These are phyloP conservation scores for Eupithecia centaureata DNA, from an alignment of 2,888 invertebrate species.

Conservation along the genomic window DNA sequence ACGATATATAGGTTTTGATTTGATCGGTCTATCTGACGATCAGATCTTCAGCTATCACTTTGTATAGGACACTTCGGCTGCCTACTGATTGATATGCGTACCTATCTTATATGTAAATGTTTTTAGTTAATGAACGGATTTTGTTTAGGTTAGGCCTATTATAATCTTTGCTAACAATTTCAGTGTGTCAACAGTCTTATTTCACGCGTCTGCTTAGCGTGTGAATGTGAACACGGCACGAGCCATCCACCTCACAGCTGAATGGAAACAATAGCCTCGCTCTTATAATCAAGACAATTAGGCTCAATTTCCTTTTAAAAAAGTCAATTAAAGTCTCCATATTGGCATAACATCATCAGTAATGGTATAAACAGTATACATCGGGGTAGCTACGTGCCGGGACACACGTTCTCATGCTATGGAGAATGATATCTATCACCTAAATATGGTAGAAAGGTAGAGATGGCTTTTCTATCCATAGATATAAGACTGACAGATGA, in stretches of 20 bases:
- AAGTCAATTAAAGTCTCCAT: conserved; percentile 38
- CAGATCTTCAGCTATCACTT: background rate
- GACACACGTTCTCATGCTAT: conserved; percentile 38
- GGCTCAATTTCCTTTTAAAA: conserved; percentile 34
- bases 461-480: background rate
- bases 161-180: conserved; percentile 4
- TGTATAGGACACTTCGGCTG: background rate
- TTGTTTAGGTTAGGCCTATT: no score
- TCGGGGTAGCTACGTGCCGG: conserved; percentile 36
- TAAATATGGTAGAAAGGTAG: background rate
- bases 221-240: conserved; percentile 32
- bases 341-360: conserved; percentile 39
- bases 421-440: background rate
- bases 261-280: conserved; percentile 29
- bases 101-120: no score
- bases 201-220: conserved; percentile 24
- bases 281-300: conserved; percentile 21
- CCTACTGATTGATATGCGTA: no score
- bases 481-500: background rate
- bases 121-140: no score
- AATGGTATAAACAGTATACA: conserved; percentile 40
- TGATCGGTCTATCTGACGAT: background rate
- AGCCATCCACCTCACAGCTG: conserved; percentile 20
- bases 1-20: background rate
- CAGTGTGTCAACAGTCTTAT: conserved; percentile 22